Percentiles rank a stretch among this genome's conserved stretches.
Conservation (phyloP, 1,140 invertebrate species). For the Drosophila murphyi region DNA sequence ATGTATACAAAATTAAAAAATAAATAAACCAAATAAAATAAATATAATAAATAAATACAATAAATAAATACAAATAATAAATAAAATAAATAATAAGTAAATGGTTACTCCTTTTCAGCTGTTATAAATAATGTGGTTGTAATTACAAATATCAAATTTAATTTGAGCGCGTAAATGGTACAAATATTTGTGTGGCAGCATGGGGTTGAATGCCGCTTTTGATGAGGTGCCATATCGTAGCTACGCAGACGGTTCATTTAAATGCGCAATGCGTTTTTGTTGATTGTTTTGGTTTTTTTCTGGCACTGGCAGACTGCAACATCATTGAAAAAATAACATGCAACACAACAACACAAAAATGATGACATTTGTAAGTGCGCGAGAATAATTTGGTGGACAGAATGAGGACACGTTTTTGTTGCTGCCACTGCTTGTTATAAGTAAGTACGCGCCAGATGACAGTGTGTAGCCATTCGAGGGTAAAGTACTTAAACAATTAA, state of each 20-base stretch:
- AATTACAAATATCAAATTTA: conserved; percentile 48
- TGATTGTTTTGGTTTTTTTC: conserved; percentile 18
- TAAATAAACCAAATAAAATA: too few relatives aligned
- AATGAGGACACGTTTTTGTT: conserved; percentile 14
- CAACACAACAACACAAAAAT: conserved; percentile 38
- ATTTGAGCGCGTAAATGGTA: conserved; percentile 19
- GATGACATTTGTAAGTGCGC: conserved; percentile 73
- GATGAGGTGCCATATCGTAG: conserved; percentile 41
- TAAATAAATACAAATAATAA: too few relatives aligned
- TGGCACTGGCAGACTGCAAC: conserved; percentile 37
- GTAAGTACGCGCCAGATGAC: conserved; percentile 56
- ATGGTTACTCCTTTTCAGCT: not conserved
- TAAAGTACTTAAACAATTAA: conserved; percentile 76
- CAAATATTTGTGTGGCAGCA: not conserved
- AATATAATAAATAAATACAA: not conserved
- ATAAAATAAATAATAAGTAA: too few relatives aligned
- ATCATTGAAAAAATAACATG: conserved; percentile 36
- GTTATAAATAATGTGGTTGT: conserved; percentile 43
- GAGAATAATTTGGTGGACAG: conserved; percentile 60
- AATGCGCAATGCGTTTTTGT: conserved; percentile 58
- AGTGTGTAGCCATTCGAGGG: conserved; percentile 61
- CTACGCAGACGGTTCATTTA: conserved; percentile 32
- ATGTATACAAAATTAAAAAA: too few relatives aligned
- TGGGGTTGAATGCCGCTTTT: conserved; percentile 6
- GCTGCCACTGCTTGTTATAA: conserved; percentile 13